Base-by-base conservation (phyloP, 1,140 invertebrate genomes). In the Catajapyx aquilonaris region DNA sequence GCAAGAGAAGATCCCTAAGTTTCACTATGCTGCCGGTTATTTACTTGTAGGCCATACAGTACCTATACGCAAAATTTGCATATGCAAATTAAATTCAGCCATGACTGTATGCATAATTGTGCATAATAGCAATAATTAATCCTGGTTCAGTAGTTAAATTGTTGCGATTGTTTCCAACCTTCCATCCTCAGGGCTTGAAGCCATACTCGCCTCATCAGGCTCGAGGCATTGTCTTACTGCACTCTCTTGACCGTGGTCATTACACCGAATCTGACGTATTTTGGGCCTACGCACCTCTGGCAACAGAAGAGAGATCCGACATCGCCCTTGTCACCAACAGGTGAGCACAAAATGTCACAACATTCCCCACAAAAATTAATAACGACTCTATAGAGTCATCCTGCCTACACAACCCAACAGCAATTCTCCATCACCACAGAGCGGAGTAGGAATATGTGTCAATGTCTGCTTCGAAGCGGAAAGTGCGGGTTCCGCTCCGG, bases 201-300 rank as follows among this genome's bases (percentile, higher is more conserved):
- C 63, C 71, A 32, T 80, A 70, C 50, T 73, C 65, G 13, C 54
- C 52, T 41, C 70, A 69, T 48, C 64, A 64, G 48, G 70, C 76
- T 3, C 62, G 68, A 15, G 73, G 77, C 1, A 54, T 64, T 45
- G 60, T 68, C 46, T 53, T 80, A 15, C 50, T 77, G 38, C 55
- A 60, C 32, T 51, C 54, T 18, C 48, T 71, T 35, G 62, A 57
- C 31, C 70, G 75, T 46, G 73, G 73, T 5, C 69, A 71, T 43
- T 77, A 66, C 52, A 61, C 66, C 2, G 62, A 66, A 33, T 67
- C 64, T 2, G 78, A 83, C 49, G 57, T 64, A 4, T 84, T 80
- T 52, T 64, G 76, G 44, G 70, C 71, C 19, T 77, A 84, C 54
- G 66, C 69, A 33, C 56, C 69, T 30, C 64, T 83, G 9, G 64